Evolutionary conservation across 2,888 invertebrate species (phyloP).

Genomic region (Sympetrum striolatum): DNA sequence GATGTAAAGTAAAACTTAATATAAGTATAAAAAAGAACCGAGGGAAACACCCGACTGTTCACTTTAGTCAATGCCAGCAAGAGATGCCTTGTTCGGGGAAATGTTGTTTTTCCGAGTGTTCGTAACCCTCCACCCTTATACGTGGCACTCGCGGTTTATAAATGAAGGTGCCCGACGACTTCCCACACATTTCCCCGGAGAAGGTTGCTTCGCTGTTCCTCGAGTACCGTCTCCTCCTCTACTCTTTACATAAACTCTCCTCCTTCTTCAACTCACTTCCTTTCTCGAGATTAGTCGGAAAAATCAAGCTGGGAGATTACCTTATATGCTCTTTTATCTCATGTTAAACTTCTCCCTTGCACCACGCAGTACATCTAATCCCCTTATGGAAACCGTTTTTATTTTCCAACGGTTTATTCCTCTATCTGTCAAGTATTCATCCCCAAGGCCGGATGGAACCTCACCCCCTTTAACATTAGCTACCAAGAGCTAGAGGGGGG

Average conservation of each 20-base stretch:
- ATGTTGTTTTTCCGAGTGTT: neutral
- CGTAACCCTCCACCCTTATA: neutral
- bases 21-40: too few species aligned
- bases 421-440: too few species aligned
- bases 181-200: neutral
- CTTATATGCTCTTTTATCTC: neutral
- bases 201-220: neutral
- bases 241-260: neutral
- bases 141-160: neutral
- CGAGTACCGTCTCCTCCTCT: neutral
- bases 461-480: too few species aligned
- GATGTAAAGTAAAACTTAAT: too few species aligned
- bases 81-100: neutral
- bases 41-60: neutral
- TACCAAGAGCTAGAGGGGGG: too few species aligned
- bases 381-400: neutral
- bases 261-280: neutral
- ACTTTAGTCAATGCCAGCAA: neutral
- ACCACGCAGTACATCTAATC: too few species aligned
- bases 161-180: neutral
- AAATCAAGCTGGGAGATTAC: neutral
- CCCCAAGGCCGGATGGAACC: too few species aligned
- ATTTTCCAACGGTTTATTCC: neutral
- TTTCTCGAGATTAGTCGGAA: neutral
- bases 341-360: too few species aligned